Base-by-base conservation (phyloP, 1,140 invertebrate species). In the Papilio polytes region DNA sequence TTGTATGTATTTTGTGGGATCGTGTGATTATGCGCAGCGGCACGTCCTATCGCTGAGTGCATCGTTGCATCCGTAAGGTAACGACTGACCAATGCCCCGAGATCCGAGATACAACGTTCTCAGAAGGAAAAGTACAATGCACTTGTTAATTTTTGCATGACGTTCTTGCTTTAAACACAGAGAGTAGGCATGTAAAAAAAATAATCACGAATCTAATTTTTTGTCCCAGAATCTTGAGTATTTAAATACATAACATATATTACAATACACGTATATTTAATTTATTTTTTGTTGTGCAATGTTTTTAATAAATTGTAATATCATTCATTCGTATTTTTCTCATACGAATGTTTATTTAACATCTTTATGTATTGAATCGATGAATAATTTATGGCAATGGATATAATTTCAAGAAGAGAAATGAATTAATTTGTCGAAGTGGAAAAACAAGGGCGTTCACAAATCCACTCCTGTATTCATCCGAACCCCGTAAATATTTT, bases 401-500 rank as follows among this genome's bases (percentile, higher is more conserved):
- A 91, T 87, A 86, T 85, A 84, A 85, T 89, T 91, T 89, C 85
- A 89, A 89, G 87, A 31, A 89, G 87, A 89, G 86, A 90, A 92
- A 92, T 90, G 90, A 91, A 93, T 93, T 90, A 91, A 93, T 91
- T 90, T 87, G 78, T 80, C 85, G 87, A 88, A 86, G 85, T 85
- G 85, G 85, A 87, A 85, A 84, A 87, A 87, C 84, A 86, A 85
- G 83, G 87, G 86, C 88, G 85, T 82, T 85, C 81, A 80, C 83
- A 85, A 85, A 88, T 90, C 87, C 87, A 89, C 91, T 89, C 85
- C 84, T 87, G 87, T 85, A 93, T 92, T 92, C 89, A 94, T 92
- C 88, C 84, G 83, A 87, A 83, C 84, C 86, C 91, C 91, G 89
- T 94, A 94, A 94, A 94, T 93, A 92, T 95, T 95, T 95, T 94